A percentile compares a stretch with the other conserved stretches of the same genome.
These are phyloP conservation scores for Sebastiscus albofasciatus DNA, from an alignment of 2,797 vertebrate genomes.

Conservation along the genomic window DNA sequence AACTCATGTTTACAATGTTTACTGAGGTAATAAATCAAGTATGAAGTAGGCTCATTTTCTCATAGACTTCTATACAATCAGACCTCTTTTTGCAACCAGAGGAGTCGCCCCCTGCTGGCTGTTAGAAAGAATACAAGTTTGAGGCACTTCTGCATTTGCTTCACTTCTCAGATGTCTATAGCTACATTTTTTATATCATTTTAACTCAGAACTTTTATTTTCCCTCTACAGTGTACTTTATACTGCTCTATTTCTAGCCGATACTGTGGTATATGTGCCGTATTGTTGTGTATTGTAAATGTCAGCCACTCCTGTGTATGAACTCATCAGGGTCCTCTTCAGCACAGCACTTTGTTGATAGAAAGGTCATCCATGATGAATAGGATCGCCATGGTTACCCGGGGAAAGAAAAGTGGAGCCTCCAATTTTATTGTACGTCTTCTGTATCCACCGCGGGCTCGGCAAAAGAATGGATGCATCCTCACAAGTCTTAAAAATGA, in stretches of 20 bases:
- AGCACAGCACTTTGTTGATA: constrained; percentile 60
- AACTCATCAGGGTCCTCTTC: constrained; percentile 58
- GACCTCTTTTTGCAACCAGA: not conserved
- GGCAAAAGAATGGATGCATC: constrained; percentile 39
- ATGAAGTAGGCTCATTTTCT: not conserved
- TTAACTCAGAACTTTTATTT: not conserved
- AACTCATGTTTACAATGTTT: too few species aligned
- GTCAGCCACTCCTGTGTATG: constrained; percentile 59
- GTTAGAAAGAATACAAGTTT: not conserved
- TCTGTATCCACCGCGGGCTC: not conserved
- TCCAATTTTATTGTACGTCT: constrained; percentile 34
- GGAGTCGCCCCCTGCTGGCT: not conserved
- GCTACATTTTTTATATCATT: too few species aligned
- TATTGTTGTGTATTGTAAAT: constrained; percentile 64
- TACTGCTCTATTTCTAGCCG: not conserved
- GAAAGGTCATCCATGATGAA: constrained; percentile 74
- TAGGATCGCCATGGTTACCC: constrained; percentile 71
- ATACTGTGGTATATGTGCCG: constrained; percentile 2
- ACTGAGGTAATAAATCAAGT: not conserved
- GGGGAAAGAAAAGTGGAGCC: constrained; percentile 30
- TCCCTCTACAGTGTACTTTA: not conserved
- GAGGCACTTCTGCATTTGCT: fast-evolving
- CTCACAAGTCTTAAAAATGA: constrained; percentile 40
- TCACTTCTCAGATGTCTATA: not conserved
- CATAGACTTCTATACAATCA: not conserved